Evolutionary conservation across 2,113 vertebrate genomes (phyloP), one percentile per base, ranked within the genome.

Genomic region (Entosphenus tridentatus): DNA sequence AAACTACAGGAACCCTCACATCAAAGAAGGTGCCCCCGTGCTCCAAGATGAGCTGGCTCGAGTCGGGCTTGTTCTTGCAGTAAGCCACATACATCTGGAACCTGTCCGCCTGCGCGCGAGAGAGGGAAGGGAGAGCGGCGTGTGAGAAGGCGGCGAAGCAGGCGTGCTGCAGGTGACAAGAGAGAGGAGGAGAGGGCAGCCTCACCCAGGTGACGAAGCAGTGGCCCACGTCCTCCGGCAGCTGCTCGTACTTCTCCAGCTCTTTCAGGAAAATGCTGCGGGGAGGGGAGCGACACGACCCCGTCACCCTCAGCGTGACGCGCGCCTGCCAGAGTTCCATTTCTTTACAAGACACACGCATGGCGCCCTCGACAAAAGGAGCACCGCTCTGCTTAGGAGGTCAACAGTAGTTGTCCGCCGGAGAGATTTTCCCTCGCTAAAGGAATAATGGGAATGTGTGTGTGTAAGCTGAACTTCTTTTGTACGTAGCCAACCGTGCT

Each of bases 61-160:
- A 98, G 79, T 98, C 91, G 8, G 93, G 93, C 75, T 98, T 98
- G 78, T 98, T 98, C 81, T 98, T 98, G 79, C 93, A 98, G 80
- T 96, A 98, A 73, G 87, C 85, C 72, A 98, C 93, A 71, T 98
- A 98, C 79, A 98, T 96, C 76, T 98, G 89, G 80, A 98, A 98
- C 77, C 93, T 98, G 78, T 98, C 91, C 71, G 93, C 93, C 93
- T 97, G 79, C 72, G 74, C 78, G 79, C 72, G 74, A 79, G 80
- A 77, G 78, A 69, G 67, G 70, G 56, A 69, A 10, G 57, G 57
- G 12, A 70, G 18, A 70, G 62, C 6, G 68, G 56, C 57, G 56
- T 14, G n/a, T 16, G 2, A 11, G 55, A 67, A 75, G 75, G 72
- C 54, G n/a, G 62, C 68, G 75, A 57, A 78, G 57, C 18, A 58